phyloP scores from a whole-genome alignment of 2,113 vertebrate species.

The Numenius arquata region DNA sequence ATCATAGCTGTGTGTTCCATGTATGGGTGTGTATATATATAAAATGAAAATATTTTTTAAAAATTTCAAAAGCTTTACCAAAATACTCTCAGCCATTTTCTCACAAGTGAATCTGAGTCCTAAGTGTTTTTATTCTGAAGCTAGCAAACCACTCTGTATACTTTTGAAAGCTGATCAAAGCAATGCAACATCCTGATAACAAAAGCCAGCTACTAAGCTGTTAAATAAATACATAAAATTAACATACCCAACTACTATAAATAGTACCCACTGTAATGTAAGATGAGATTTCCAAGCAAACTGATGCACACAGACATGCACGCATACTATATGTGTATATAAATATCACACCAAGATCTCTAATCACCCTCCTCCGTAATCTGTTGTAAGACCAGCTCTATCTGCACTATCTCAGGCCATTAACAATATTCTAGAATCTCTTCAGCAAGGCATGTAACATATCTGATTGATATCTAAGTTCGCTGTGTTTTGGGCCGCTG shows the following conservation, averaged over 20 bases:
- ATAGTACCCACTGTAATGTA: background rate
- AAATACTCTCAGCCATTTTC: background rate
- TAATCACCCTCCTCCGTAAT: background rate
- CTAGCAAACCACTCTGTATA: background rate
- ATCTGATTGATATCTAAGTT: background rate
- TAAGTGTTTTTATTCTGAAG: background rate
- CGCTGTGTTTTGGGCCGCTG: background rate
- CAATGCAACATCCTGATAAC: background rate
- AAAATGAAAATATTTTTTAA: background rate
- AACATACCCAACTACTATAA: background rate
- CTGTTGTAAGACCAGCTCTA: background rate
- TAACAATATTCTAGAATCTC: background rate
- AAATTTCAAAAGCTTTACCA: background rate
- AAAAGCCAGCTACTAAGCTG: background rate
- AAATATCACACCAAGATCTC: background rate
- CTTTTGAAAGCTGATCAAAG: background rate
- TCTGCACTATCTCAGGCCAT: background rate
- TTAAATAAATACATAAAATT: background rate
- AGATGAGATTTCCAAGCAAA: background rate
- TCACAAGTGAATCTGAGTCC: background rate
- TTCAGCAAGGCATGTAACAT: background rate
- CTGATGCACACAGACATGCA: background rate
- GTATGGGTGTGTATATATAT: background rate
- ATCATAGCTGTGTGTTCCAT: background rate
- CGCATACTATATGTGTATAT: rapidly evolving